Conservation (phyloP, 2,888 invertebrate species). For the Pogonocherus hispidulus region DNA sequence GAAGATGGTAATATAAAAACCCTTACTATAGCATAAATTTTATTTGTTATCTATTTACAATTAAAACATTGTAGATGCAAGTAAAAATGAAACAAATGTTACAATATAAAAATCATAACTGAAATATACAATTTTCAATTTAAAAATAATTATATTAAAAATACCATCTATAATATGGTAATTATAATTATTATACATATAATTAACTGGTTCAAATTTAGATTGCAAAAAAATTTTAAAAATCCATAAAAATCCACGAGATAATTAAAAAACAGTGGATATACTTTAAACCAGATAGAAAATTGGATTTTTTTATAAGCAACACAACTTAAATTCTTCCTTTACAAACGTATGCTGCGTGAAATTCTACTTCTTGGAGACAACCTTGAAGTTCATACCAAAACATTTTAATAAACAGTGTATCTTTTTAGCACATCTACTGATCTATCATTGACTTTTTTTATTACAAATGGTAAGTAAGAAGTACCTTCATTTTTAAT, state of each 20-base stretch:
- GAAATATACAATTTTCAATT: slow-evolving; percentile 35
- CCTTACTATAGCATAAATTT: slow-evolving; percentile 3
- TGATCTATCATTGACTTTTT: too few species aligned
- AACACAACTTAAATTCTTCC: too few species aligned
- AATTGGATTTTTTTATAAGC: not conserved
- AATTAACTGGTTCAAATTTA: slow-evolving; percentile 26
- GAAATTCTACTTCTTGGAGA: too few species aligned
- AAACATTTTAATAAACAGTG: too few species aligned
- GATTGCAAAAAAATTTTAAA: slow-evolving; percentile 15
- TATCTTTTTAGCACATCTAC: too few species aligned
- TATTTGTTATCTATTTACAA: not conserved
- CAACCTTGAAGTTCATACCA: too few species aligned
- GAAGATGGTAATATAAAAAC: too few species aligned
- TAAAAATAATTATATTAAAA: slow-evolving; percentile 36
- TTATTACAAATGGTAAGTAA: too few species aligned
- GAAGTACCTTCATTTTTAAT: too few species aligned
- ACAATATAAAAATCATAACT: not conserved
- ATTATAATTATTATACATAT: too few species aligned
- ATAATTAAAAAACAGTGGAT: not conserved
- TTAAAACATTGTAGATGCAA: slow-evolving; percentile 3
- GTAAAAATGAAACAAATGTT: not conserved
- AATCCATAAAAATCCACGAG: not conserved
- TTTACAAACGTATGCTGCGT: too few species aligned
- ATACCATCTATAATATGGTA: slow-evolving; percentile 29
- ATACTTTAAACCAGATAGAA: too few species aligned